These are phyloP conservation scores for Dicrurus megarhynchus DNA, from an alignment of 2,113 vertebrate species.

Conservation along the genomic window DNA sequence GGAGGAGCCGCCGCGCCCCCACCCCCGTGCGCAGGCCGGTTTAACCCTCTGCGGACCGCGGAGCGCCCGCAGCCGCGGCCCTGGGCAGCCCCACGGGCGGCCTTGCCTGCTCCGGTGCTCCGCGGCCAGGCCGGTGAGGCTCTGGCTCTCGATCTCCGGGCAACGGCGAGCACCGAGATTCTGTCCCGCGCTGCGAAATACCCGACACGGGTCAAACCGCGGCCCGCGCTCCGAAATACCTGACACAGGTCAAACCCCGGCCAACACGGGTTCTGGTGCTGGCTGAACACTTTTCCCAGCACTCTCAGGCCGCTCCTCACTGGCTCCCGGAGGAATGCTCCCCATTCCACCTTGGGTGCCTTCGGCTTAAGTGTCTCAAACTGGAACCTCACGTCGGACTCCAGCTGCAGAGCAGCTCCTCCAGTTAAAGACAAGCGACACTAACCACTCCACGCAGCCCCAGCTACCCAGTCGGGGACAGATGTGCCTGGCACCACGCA, in stretches of 20 bases:
- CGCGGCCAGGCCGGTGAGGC: not conserved
- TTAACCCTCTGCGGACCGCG: not conserved
- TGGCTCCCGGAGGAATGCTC: not conserved
- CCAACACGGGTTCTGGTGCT: fast-evolving
- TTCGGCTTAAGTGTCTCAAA: too few relatives aligned
- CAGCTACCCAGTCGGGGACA: not conserved
- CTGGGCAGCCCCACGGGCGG: too few relatives aligned
- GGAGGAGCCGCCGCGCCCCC: slow-evolving; percentile 40
- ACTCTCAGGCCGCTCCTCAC: not conserved
- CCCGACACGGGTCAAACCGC: not conserved
- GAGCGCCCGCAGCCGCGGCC: not conserved
- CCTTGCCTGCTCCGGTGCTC: not conserved
- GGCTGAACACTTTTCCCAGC: fast-evolving
- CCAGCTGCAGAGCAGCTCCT: not conserved
- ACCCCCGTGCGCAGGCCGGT: not conserved
- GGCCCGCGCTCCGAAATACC: not conserved
- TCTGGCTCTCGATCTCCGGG: not conserved
- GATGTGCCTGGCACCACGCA: not conserved
- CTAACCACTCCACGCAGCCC: not conserved
- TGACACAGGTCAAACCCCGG: fast-evolving
- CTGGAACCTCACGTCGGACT: not conserved
- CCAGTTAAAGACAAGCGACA: not conserved
- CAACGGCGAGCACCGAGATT: not conserved
- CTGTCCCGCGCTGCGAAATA: not conserved
- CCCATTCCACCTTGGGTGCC: not conserved